These are phyloP conservation scores for Timema podura DNA, from an alignment of 2,888 invertebrate genomes.

Conservation along the genomic window DNA sequence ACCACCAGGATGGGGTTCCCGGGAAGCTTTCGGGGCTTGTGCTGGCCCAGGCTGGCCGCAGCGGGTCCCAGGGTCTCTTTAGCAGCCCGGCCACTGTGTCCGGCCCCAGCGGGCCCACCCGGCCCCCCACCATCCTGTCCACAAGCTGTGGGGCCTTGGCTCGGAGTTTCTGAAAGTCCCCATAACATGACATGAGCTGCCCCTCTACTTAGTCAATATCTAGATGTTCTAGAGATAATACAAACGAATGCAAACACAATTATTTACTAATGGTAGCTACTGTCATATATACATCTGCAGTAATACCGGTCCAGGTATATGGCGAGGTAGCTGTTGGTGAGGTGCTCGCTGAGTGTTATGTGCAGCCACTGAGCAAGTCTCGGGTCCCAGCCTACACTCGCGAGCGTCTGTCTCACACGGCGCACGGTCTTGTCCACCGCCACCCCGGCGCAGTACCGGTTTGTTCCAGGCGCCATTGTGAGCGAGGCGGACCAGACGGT, in stretches of 20 bases:
- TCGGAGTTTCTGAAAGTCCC: constrained; percentile 50
- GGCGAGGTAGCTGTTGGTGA: constrained; percentile 62
- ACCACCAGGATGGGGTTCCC: constrained; percentile 64
- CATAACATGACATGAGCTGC: too few species aligned
- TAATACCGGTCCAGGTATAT: constrained; percentile 77
- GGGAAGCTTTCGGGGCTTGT: constrained; percentile 63
- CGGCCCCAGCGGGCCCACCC: too few species aligned
- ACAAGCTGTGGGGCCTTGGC: constrained; percentile 65
- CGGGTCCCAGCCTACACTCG: constrained; percentile 68
- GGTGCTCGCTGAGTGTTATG: constrained; percentile 60
- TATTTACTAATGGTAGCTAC: too few species aligned
- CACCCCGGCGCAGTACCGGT: constrained; percentile 61
- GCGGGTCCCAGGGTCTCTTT: constrained; percentile 71
- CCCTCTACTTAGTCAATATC: too few species aligned
- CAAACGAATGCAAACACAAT: too few species aligned
- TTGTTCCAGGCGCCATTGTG: constrained; percentile 58
- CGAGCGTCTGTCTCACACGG: constrained; percentile 62
- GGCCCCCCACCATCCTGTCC: constrained; percentile 75
- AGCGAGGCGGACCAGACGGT: constrained; percentile 61
- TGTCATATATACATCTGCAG: too few species aligned
- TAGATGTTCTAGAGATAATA: too few species aligned
- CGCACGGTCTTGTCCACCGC: constrained; percentile 67
- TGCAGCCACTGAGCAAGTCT: constrained; percentile 75
- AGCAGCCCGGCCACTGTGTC: too few species aligned
- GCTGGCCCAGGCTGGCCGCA: constrained; percentile 51